phyloP scores from a whole-genome alignment of 2,797 vertebrate species.

The Cyprinodon diabolis region DNA sequence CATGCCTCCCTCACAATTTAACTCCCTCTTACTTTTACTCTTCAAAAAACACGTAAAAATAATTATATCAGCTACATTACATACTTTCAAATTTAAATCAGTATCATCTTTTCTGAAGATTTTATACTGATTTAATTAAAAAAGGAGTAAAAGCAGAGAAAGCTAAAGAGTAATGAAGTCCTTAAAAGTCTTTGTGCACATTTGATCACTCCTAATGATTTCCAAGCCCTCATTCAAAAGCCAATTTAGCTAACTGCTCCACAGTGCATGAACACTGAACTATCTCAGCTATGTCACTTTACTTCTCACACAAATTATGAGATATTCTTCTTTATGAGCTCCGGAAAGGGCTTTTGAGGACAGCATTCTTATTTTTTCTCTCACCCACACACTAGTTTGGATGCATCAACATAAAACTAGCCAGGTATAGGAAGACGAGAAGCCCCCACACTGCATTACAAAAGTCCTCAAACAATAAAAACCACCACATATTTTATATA shows the following conservation, averaged over 20 bases:
- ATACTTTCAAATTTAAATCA: neutral
- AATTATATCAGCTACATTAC: neutral
- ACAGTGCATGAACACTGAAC: slow-evolving; percentile 41
- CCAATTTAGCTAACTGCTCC: slow-evolving; percentile 43
- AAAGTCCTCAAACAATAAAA: neutral
- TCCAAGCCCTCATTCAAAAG: slow-evolving; percentile 32
- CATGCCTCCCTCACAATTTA: neutral
- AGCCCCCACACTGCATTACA: neutral
- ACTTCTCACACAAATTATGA: slow-evolving; percentile 51
- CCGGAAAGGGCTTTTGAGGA: slow-evolving; percentile 41
- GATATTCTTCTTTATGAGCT: slow-evolving; percentile 61
- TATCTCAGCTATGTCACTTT: slow-evolving; percentile 52
- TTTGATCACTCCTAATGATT: slow-evolving; percentile 39
- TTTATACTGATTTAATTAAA: too few relatives aligned
- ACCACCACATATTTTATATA: slow-evolving; percentile 53
- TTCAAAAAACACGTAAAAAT: neutral
- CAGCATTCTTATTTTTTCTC: slow-evolving; percentile 14
- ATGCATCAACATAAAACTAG: slow-evolving; percentile 5
- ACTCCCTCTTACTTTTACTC: neutral
- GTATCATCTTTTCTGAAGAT: neutral
- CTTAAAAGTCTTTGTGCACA: slow-evolving; percentile 20
- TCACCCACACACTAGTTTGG: slow-evolving; percentile 17
- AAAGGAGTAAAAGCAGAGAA: slow-evolving; percentile 7
- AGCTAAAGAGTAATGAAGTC: slow-evolving; percentile 9
- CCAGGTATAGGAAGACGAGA: slow-evolving; percentile 12